Evolutionary conservation across 2,113 vertebrate species (phyloP), one percentile per base, ranked within the genome.

Genomic region (Pollimyrus isidori): DNA sequence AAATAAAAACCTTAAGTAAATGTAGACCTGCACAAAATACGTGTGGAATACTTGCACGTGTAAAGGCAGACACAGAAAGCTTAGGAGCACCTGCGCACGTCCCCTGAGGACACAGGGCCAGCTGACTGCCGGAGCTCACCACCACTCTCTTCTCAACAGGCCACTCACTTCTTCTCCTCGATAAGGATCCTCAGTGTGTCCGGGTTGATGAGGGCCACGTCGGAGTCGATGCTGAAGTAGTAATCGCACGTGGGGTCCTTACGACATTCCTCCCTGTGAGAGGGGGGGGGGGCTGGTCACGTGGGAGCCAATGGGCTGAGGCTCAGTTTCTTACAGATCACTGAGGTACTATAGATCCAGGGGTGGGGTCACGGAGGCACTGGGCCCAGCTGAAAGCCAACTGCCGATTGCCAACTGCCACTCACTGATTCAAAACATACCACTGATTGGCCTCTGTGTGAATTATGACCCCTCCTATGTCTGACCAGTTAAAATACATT

Each of bases 151-250:
- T 11, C 23, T 19, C 13, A n/a, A 7, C 4, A 13, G 4, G 1
- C 2, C 50, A 69, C 93, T 86, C 35, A 96, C 96, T 94, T 96
- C 93, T 97, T 96, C 30, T 96, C 95, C 58, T 96, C 94, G 0
- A 97, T 95, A 48, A 97, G 95, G 48, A 95, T 91, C 19, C 93
- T 93, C 58, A 97, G 91, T 21, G 93, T 93, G 85, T 96, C 94
- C 0, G 69, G 93, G 91, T 96, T 96, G 45, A 92, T 93, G 56
- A 97, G 83, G 13, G 95, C 93, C 0, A 95, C 93, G 0, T 96
- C 96, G 0, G 95, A 92, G 0, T 97, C 96, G n/a, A 97, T 90
- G 88, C 95, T 97, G 91, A 96, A 95, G 93, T 96, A 97, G 89
- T 95, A 96, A 58, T 95, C 95, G 62, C 96, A 97, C 80, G 90